phyloP scores from a whole-genome alignment of 2,888 invertebrate species.

The Hecatera dysodea region DNA sequence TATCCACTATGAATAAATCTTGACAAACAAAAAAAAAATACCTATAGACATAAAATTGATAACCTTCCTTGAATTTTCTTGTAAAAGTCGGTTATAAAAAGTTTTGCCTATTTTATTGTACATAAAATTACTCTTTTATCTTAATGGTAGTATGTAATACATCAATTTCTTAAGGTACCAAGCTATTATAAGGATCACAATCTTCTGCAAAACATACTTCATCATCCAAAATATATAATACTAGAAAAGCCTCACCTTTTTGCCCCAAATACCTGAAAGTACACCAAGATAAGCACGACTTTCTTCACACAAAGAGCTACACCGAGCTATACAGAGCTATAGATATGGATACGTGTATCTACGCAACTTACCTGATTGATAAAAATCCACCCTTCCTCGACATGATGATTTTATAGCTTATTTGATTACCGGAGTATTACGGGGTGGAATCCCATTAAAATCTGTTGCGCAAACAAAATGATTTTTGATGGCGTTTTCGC shows the following conservation, averaged over 20 bases:
- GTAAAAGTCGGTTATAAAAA: no score
- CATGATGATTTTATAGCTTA: slow-evolving; percentile 55
- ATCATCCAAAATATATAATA: background rate
- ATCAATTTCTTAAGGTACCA: no score
- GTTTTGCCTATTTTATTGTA: no score
- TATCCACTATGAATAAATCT: no score
- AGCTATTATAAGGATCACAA: no score
- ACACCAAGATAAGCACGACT: slow-evolving; percentile 9
- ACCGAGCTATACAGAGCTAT: background rate
- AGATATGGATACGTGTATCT: background rate
- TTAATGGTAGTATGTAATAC: no score
- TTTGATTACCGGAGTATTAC: slow-evolving; percentile 50
- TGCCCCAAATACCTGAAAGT: background rate
- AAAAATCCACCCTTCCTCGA: slow-evolving; percentile 40
- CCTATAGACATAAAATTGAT: no score
- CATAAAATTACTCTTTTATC: no score
- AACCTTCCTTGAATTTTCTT: no score
- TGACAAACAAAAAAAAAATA: no score
- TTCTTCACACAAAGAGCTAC: background rate
- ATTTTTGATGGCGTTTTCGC: slow-evolving; percentile 30
- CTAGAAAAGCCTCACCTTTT: background rate
- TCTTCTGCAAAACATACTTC: background rate
- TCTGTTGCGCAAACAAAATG: slow-evolving; percentile 45
- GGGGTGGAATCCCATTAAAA: slow-evolving; percentile 54
- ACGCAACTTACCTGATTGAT: slow-evolving; percentile 39